These are phyloP conservation scores for Syngnathus scovelli DNA, from an alignment of 2,113 vertebrate species.

Conservation along the genomic window DNA sequence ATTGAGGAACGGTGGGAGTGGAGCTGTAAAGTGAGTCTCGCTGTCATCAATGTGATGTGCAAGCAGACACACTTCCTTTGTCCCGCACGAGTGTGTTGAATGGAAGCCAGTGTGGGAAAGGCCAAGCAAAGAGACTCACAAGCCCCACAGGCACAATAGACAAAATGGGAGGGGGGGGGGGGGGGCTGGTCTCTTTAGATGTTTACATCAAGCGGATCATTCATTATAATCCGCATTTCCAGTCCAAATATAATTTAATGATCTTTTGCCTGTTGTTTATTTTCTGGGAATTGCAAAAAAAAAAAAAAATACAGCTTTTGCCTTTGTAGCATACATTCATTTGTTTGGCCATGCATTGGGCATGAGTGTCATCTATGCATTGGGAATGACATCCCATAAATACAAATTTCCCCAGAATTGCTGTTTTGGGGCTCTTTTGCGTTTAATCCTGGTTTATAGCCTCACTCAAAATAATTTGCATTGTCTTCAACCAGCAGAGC, in stretches of 20 bases:
- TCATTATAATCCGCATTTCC: neutral
- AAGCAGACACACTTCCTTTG: slow-evolving; percentile 72
- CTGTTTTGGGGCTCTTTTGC: too few relatives aligned
- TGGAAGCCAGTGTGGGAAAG: slow-evolving; percentile 65
- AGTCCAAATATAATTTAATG: neutral
- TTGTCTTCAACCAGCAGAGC: too few relatives aligned
- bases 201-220: slow-evolving; percentile 1
- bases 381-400: too few relatives aligned
- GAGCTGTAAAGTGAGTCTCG: slow-evolving; percentile 56
- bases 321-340: too few relatives aligned
- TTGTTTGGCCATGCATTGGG: too few relatives aligned
- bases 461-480: too few relatives aligned
- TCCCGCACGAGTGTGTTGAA: slow-evolving; percentile 43
- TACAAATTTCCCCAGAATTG: too few relatives aligned
- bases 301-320: neutral
- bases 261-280: neutral
- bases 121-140: slow-evolving; percentile 58
- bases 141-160: slow-evolving; percentile 47
- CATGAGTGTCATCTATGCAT: too few relatives aligned
- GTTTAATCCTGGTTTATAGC: too few relatives aligned
- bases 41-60: slow-evolving; percentile 61
- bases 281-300: neutral
- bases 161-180: slow-evolving; percentile 29
- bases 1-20: slow-evolving; percentile 44
- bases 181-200: slow-evolving; percentile 10